A percentile compares a stretch with the other conserved stretches of the same genome.
Evolutionary conservation across 2,113 vertebrate genomes (phyloP).

Genomic region (Syngnathus typhle): DNA sequence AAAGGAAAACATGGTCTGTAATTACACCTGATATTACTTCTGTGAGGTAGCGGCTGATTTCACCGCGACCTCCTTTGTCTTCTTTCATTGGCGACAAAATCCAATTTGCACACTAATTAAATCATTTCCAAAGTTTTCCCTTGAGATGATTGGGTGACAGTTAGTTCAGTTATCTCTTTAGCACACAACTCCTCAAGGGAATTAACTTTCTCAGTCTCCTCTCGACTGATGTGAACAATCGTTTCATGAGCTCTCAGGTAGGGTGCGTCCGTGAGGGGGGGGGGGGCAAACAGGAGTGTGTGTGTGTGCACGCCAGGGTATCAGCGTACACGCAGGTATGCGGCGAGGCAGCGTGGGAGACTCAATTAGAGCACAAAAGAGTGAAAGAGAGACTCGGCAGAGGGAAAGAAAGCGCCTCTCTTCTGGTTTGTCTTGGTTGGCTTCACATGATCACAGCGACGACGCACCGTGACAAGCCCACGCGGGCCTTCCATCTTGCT

Average conservation of each 20-base stretch:
- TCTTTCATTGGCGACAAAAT: constrained; percentile 39
- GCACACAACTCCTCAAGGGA: constrained; percentile 57
- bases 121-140: constrained; percentile 68
- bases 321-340: constrained; percentile 56
- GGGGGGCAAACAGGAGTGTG: constrained; percentile 18
- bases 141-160: constrained; percentile 55
- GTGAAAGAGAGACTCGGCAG: constrained; percentile 42
- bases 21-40: constrained; percentile 30
- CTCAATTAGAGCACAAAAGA: constrained; percentile 64
- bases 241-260: constrained; percentile 18
- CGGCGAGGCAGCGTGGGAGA: constrained; percentile 40
- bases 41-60: constrained; percentile 30
- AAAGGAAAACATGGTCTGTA: constrained; percentile 28
- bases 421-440: constrained; percentile 43
- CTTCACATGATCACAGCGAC: constrained; percentile 60
- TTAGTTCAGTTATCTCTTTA: constrained; percentile 69
- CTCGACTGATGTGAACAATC: not conserved
- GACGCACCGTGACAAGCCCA: constrained; percentile 46
- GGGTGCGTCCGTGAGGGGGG: constrained; percentile 9
- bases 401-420: constrained; percentile 44
- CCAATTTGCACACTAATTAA: constrained; percentile 80
- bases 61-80: constrained; percentile 41
- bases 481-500: constrained; percentile 4
- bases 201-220: constrained; percentile 48
- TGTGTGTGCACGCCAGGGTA: constrained; percentile 28